Conservation (phyloP, 2,797 vertebrate genomes). For the Moxostoma hubbsi region DNA sequence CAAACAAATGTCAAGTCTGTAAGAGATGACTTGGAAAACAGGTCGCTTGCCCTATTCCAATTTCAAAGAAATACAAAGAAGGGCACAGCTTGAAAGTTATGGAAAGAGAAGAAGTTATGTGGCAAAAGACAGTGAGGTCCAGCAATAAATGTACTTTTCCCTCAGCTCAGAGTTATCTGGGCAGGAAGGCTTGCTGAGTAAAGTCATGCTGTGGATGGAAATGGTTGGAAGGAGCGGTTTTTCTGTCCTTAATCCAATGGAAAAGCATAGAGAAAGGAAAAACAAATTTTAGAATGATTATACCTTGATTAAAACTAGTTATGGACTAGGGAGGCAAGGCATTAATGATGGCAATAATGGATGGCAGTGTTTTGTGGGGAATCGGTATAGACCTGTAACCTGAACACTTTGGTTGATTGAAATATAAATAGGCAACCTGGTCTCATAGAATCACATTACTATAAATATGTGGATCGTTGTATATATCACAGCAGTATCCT, state of each 20-base stretch:
- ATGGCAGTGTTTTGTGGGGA: neutral
- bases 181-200: constrained; percentile 53
- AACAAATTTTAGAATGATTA: constrained; percentile 41
- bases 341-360: neutral
- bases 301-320: neutral
- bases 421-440: no score
- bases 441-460: no score
- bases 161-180: constrained; percentile 47
- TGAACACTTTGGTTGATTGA: neutral
- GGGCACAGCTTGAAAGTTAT: constrained; percentile 37
- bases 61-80: constrained; percentile 47
- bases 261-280: constrained; percentile 41
- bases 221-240: constrained; percentile 56
- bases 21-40: constrained; percentile 31
- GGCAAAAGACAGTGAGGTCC: constrained; percentile 54
- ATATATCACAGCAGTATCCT: no score
- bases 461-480: no score
- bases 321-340: neutral
- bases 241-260: constrained; percentile 14
- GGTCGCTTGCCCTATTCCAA: constrained; percentile 64
- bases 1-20: constrained; percentile 50
- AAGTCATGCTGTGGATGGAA: constrained; percentile 41
- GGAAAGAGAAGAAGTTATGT: constrained; percentile 53
- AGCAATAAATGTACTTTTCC: constrained; percentile 41
- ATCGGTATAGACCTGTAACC: no score